These are phyloP conservation scores for Macrotus californicus DNA, from an alignment of 2,113 vertebrate species.

Conservation along the genomic window DNA sequence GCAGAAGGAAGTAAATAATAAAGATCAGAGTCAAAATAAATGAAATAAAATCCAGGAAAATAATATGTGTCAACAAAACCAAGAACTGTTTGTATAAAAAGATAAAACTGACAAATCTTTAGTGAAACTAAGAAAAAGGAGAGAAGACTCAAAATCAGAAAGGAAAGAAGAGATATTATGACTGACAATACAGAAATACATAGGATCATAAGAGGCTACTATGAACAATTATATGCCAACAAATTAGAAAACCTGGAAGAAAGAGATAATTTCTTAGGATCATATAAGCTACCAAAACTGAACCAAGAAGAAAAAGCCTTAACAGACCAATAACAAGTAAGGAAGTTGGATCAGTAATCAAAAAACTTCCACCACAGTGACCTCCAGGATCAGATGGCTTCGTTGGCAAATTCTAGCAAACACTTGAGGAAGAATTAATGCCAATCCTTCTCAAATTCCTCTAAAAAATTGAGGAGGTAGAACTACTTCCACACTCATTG, in stretches of 20 bases:
- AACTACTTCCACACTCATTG: background rate
- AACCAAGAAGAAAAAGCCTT: background rate
- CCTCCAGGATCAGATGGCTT: background rate
- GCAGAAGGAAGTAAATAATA: background rate
- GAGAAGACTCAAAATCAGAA: background rate
- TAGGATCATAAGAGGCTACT: background rate
- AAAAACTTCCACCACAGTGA: background rate
- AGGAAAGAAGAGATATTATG: background rate
- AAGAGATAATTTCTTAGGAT: background rate
- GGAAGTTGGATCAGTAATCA: background rate
- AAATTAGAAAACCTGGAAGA: background rate
- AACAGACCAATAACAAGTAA: background rate
- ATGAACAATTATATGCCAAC: background rate
- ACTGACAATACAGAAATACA: background rate
- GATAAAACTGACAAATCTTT: background rate
- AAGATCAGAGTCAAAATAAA: background rate
- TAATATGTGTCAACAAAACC: background rate
- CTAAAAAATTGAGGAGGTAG: background rate
- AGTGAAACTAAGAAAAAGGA: background rate
- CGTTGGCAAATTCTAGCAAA: background rate
- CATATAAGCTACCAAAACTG: background rate
- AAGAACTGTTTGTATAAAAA: background rate
- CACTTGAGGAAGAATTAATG: background rate
- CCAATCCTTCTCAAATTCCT: background rate
- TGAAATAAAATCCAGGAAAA: background rate